Evolutionary conservation across 1,140 invertebrate genomes (phyloP), one percentile per base, ranked within the genome.

Genomic region (Pogonomyrmex barbatus): DNA sequence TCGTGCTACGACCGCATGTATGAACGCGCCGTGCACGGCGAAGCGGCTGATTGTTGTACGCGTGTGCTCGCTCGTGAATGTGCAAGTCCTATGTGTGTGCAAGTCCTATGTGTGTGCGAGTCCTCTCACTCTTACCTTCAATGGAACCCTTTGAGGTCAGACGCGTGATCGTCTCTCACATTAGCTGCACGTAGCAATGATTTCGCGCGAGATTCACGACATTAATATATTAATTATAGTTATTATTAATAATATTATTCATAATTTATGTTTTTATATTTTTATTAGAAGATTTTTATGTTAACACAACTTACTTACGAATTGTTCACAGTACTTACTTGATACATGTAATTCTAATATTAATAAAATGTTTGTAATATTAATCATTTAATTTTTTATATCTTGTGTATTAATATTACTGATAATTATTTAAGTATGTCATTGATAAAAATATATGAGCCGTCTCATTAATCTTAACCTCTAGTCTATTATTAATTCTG

Each of bases 21-120:
- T 84, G 79, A 87, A 83, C n/a, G 84, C 83, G 85, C 73, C 70
- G 71, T 47, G 60, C 4, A 52, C 17, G 87, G 75, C 58, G 84
- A 89, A 85, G 62, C 85, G 88, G 85, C 73, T 84, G 90, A 91
- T 90, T 87, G 67, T 86, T 85, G 67, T 67, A 24, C 68, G 73
- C 54, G 78, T 42, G 63, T 62, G 65, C 62, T 33, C 65, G 54
- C 71, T 58, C 36, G 60, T 54, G 47, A 79, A 63, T 33, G 30
- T 2, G 42, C 30, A 36, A 24, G 24, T 24, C 24, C 24, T 2
- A 42, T 47, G 8, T 70, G n/a, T n/a, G n/a, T 2, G 42, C 30
- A 36, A 24, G 24, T 24, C 24, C 24, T 2, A 42, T 47, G 8
- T 70, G n/a, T n/a, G 47, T 81, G n/a, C 36, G 45, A 24, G 4